Evolutionary conservation across 2,113 vertebrate species (phyloP), one percentile per base, ranked within the genome.

Genomic region (Pseudopodoces humilis): DNA sequence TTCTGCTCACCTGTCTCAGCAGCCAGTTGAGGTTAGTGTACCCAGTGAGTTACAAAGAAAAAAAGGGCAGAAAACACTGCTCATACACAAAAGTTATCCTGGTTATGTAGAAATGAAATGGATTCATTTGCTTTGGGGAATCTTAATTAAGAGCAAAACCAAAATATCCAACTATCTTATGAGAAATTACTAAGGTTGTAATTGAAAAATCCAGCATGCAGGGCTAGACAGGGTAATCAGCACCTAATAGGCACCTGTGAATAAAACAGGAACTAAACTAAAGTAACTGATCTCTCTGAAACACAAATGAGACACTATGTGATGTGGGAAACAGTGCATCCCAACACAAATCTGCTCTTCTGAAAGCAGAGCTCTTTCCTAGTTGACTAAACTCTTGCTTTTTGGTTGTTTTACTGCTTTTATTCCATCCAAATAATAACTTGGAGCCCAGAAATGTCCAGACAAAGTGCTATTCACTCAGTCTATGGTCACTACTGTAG

Each of bases 11-110:
- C 64, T 35, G 27, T 58, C 28, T 31, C 49, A 74, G 63, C 43
- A 91, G 76, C 68, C 65, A 95, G n/a, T 63, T 84, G 91, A 97
- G 90, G 91, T 94, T 76, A 43, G 83, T 91, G 52, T 41, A 53
- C 8, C 5, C 27, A 43, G 30, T 63, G 74, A 50, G 43, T 17
- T 83, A 50, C 27, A 79, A 70, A 72, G 39, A 22, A 60, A 75
- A 75, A 93, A 63, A 39, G 33, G 50, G 37, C n/a, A 9, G 56
- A 59, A 31, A 47, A 41, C 35, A 80, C 33, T 80, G 59, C 62
- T 96, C 21, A 44, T 30, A 83, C 49, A 86, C n/a, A 92, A 53
- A 95, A 95, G 46, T 47, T 82, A 27, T 69, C 35, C 49, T 70
- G 24, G 9, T 52, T 79, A 14, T 11, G 2, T 50, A 10, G 27